phyloP scores from a whole-genome alignment of 2,797 vertebrate species.

The Amblyraja radiata region DNA sequence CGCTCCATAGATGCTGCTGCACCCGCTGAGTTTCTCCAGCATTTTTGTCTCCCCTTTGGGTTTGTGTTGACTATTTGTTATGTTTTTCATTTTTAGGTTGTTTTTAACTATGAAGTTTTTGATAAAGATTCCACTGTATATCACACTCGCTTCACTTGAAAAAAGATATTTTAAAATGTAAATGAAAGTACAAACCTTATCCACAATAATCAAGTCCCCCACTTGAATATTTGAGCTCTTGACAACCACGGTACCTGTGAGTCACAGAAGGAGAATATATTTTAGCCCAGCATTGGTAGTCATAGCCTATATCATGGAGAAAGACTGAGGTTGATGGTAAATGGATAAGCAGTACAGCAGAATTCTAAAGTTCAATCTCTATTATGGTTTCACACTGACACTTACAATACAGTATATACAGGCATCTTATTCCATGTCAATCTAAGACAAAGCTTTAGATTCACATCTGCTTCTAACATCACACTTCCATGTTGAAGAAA shows the following conservation, averaged over 20 bases:
- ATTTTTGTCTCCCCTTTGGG: background rate
- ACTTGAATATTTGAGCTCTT: slow-evolving; percentile 97
- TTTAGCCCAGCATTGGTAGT: background rate
- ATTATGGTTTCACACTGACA: background rate
- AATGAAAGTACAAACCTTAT: slow-evolving; percentile 73
- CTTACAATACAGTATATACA: background rate
- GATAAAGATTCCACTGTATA: background rate
- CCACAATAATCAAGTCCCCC: slow-evolving; percentile 96
- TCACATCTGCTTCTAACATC: background rate
- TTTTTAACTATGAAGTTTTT: too few relatives aligned
- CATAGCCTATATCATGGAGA: background rate
- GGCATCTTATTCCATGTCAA: background rate
- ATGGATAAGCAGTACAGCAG: background rate
- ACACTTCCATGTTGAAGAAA: background rate
- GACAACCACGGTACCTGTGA: slow-evolving; percentile 85
- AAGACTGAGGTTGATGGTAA: background rate
- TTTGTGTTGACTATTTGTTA: background rate
- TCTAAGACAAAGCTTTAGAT: background rate
- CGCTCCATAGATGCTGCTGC: too few relatives aligned
- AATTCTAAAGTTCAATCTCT: background rate
- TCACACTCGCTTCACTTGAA: background rate
- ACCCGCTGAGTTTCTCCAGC: too few relatives aligned
- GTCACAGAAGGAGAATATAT: slow-evolving; percentile 3
- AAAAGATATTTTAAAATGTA: background rate
- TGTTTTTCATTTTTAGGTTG: background rate